These are phyloP conservation scores for Drosophila azteca DNA, from an alignment of 1,140 invertebrate species.

Conservation along the genomic window DNA sequence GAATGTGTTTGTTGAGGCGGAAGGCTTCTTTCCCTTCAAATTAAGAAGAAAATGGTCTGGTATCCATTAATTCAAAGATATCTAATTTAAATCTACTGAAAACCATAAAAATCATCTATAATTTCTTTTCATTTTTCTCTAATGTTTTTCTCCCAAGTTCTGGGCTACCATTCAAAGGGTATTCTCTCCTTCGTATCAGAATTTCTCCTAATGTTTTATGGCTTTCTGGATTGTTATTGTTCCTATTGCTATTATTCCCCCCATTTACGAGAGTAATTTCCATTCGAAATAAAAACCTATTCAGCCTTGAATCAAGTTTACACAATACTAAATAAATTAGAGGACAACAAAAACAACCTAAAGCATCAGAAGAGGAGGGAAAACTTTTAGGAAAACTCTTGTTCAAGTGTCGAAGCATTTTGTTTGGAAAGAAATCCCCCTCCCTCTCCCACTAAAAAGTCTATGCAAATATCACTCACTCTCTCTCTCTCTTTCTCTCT, in stretches of 20 bases:
- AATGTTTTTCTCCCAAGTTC: too few species aligned
- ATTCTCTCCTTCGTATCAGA: too few species aligned
- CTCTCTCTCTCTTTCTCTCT: conserved; percentile 6
- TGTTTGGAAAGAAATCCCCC: conserved; percentile 14
- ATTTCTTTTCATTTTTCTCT: too few species aligned
- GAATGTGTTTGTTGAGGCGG: too few species aligned
- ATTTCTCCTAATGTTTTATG: too few species aligned
- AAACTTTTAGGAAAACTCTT: conserved; percentile 38
- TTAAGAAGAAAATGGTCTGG: too few species aligned
- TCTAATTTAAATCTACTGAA: too few species aligned
- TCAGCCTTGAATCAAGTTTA: conserved; percentile 51
- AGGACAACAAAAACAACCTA: conserved; percentile 18
- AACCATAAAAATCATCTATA: too few species aligned
- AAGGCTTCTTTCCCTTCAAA: too few species aligned
- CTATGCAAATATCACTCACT: conserved; percentile 26
- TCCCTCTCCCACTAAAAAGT: conserved; percentile 3
- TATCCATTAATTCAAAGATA: too few species aligned
- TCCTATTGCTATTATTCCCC: conserved; percentile 4
- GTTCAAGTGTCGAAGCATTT: conserved; percentile 41
- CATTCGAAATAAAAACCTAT: conserved; percentile 35
- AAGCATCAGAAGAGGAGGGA: conserved; percentile 4
- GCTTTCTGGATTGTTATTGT: conserved; percentile 19
- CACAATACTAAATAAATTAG: conserved; percentile 55
- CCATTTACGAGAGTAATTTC: conserved; percentile 25
- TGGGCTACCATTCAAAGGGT: too few species aligned